Base-by-base conservation (phyloP, 2,797 vertebrate genomes). In the Galagoides demidoff region DNA sequence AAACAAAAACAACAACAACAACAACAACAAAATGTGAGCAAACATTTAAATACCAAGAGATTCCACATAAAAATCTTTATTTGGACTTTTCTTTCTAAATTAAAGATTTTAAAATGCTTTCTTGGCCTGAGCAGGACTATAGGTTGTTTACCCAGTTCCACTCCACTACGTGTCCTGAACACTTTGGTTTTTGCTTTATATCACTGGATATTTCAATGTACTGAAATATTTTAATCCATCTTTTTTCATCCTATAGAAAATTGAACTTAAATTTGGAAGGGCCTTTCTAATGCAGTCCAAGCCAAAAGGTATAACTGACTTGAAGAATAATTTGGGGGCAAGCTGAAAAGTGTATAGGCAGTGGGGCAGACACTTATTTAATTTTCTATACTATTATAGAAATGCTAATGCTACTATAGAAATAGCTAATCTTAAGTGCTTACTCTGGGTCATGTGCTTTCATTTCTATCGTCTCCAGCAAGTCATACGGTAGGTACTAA, bases 201-300 rank as follows among this genome's bases (percentile, higher is more conserved):
- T 71, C 76, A 59, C 19, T 74, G 71, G 7, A 87, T 82, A 89
- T 84, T 49, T 94, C 92, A 74, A 76, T 89, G 45, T 29, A 73
- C 52, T 43, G 29, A 83, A 88, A 66, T 55, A 83, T 45, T 86
- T 93, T 89, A 87, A 83, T 83, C 68, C 14, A 39, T 59, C 17
- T 68, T 78, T 39, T 70, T 70, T 49, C 0, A 2, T 59, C 64
- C 25, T 89, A 11, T 84, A 39, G 70, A 96, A 95, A 79, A 89
- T 68, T 84, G 29, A 94, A 74, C 27, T 52, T 89, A 83, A n/a
- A 68, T 94, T 92, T 93, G 64, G 94, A 68, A 59, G 25, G 8
- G 11, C 20, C 55, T 90, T 91, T 55, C 16, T 83, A 43, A 74
- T 92, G 19, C 37, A 90, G 4, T 55, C 34, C 13, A 85, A 94